Conservation (phyloP, 2,888 invertebrate genomes). For the Scaptomyza reducta region DNA sequence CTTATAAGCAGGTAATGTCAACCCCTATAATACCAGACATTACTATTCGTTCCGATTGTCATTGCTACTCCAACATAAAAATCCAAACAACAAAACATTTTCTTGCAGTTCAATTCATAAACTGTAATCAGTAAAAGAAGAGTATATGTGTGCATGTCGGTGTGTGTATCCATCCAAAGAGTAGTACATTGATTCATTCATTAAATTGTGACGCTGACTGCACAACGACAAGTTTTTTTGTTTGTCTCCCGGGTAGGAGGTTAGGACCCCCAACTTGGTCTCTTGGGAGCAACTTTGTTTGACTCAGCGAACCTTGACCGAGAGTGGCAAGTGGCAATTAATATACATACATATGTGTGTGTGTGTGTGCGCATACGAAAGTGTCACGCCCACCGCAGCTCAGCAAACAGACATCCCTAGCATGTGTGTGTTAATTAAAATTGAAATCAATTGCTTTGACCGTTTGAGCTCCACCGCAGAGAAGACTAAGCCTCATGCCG, state of each 20-base stretch:
- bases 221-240: slow-evolving; percentile 28
- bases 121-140: slow-evolving; percentile 41
- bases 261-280: slow-evolving; percentile 49
- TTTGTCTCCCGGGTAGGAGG: slow-evolving; percentile 30
- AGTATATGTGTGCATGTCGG: background rate
- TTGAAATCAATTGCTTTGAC: slow-evolving; percentile 64
- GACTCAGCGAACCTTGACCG: slow-evolving; percentile 70
- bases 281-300: slow-evolving; percentile 3
- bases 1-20: slow-evolving; percentile 14
- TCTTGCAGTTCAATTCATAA: slow-evolving; percentile 17
- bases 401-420: slow-evolving; percentile 3
- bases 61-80: slow-evolving; percentile 26
- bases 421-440: slow-evolving; percentile 73
- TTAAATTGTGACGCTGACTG: slow-evolving; percentile 70
- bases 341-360: slow-evolving; percentile 15
- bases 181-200: slow-evolving; percentile 63
- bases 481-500: background rate
- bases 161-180: slow-evolving; percentile 6
- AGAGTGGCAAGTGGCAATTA: slow-evolving; percentile 70
- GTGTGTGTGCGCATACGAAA: slow-evolving; percentile 8
- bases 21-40: slow-evolving; percentile 13
- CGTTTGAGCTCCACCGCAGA: slow-evolving; percentile 2
- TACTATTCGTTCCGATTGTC: slow-evolving; percentile 20
- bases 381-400: slow-evolving; percentile 34
- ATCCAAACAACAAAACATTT: slow-evolving; percentile 5